Evolutionary conservation across 2,888 invertebrate species (phyloP).

Genomic region (Anoplius nigerrimus): DNA sequence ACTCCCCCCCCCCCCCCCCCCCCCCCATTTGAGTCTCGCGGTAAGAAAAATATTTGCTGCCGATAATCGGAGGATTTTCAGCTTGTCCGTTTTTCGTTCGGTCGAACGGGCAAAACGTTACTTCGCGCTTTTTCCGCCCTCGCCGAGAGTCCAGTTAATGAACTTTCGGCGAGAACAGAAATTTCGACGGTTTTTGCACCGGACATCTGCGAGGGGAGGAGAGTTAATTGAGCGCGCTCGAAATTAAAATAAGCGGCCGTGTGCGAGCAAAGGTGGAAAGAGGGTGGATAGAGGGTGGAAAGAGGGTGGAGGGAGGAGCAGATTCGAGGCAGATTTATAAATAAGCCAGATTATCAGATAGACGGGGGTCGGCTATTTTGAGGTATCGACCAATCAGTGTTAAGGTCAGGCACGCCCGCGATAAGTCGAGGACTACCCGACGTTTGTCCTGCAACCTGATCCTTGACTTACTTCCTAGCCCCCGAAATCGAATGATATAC

Average conservation of each 20-base stretch:
- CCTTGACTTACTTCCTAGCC: constrained; percentile 62
- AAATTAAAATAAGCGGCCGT: neutral
- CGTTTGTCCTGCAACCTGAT: constrained; percentile 55
- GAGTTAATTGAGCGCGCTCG: too few species aligned
- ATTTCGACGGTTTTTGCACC: too few species aligned
- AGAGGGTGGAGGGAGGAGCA: neutral
- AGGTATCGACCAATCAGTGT: constrained; percentile 71
- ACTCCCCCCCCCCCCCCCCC: too few species aligned
- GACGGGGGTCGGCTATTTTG: constrained; percentile 65
- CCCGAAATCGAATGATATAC: neutral
- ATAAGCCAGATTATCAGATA: constrained; percentile 59
- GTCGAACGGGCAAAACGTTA: too few species aligned
- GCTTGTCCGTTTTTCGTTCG: too few species aligned
- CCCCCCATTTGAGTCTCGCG: too few species aligned
- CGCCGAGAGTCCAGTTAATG: too few species aligned
- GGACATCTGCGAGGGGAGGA: too few species aligned
- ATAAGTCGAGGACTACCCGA: constrained; percentile 55
- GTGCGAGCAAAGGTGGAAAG: neutral
- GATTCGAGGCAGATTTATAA: constrained; percentile 44
- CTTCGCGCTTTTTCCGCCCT: too few species aligned
- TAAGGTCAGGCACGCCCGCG: constrained; percentile 69
- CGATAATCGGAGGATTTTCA: too few species aligned
- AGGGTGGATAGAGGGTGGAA: neutral
- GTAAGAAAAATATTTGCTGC: too few species aligned
- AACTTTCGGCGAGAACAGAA: too few species aligned